These are phyloP conservation scores for Ochropleura plecta DNA, from an alignment of 2,888 invertebrate species.

Conservation along the genomic window DNA sequence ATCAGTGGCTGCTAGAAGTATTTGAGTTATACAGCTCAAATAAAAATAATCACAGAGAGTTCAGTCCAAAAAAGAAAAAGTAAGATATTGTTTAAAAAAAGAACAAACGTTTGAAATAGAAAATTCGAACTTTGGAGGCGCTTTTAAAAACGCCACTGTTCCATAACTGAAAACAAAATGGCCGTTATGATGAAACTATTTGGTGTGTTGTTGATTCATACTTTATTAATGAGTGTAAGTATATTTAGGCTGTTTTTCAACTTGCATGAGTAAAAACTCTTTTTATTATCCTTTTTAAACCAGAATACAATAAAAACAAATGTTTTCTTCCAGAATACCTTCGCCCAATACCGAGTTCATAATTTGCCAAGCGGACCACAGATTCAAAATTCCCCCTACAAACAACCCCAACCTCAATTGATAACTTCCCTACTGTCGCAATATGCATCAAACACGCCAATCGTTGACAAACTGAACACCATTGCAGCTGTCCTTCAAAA, in stretches of 20 bases:
- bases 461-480: constrained; percentile 66
- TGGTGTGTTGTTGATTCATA: constrained; percentile 32
- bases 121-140: background rate
- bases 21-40: background rate
- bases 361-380: constrained; percentile 33
- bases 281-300: background rate
- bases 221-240: constrained; percentile 52
- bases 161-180: constrained; percentile 11
- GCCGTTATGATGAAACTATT: background rate
- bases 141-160: background rate
- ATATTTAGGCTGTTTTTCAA: background rate
- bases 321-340: constrained; percentile 46
- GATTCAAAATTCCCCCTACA: constrained; percentile 20
- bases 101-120: too few relatives aligned
- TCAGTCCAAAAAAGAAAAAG: background rate
- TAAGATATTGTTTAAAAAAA: background rate
- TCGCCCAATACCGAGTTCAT: constrained; percentile 40
- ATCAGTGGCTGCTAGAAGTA: background rate
- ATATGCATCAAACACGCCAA: constrained; percentile 54
- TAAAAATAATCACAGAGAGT: background rate
- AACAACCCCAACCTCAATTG: constrained; percentile 16
- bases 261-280: background rate
- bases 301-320: background rate
- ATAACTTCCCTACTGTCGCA: constrained; percentile 48
- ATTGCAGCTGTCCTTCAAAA: constrained; percentile 68